phyloP scores from a whole-genome alignment of 1,140 invertebrate genomes.

The Lasioglossum albipes region DNA sequence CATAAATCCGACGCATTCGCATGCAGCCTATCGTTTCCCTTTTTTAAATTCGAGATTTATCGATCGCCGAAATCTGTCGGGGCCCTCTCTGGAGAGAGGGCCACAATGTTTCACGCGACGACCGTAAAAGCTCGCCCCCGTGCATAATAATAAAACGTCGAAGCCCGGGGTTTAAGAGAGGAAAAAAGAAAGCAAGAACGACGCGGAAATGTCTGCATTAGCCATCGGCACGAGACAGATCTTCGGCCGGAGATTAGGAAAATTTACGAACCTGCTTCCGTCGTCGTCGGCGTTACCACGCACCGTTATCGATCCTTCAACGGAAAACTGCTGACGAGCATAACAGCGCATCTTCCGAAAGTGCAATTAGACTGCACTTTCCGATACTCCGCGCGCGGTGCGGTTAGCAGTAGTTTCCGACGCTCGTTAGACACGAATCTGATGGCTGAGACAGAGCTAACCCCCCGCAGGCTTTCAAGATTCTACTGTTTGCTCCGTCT shows the following conservation, averaged over 20 bases:
- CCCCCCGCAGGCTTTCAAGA: too few relatives aligned
- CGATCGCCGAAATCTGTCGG: slow-evolving; percentile 33
- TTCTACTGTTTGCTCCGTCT: too few relatives aligned
- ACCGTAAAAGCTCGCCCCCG: slow-evolving; percentile 1
- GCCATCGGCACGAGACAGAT: slow-evolving; percentile 43
- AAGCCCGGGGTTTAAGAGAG: background rate
- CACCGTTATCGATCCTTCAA: background rate
- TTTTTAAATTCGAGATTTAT: slow-evolving; percentile 33
- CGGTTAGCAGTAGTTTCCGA: too few relatives aligned
- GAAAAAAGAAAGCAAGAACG: too few relatives aligned
- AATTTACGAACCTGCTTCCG: slow-evolving; percentile 18
- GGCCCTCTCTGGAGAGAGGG: background rate
- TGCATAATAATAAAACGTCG: slow-evolving; percentile 24
- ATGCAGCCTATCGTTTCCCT: background rate
- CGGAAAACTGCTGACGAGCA: background rate
- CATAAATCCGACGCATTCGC: slow-evolving; percentile 16
- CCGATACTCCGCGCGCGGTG: too few relatives aligned
- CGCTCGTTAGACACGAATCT: too few relatives aligned
- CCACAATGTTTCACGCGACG: slow-evolving; percentile 13
- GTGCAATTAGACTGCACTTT: too few relatives aligned
- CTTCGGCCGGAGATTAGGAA: slow-evolving; percentile 25
- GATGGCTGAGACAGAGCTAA: too few relatives aligned
- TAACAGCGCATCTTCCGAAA: too few relatives aligned
- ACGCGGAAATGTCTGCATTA: slow-evolving; percentile 20
- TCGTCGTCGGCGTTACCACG: slow-evolving; percentile 5